phyloP scores from a whole-genome alignment of 2,797 vertebrate genomes.

The Sylvia borin region DNA sequence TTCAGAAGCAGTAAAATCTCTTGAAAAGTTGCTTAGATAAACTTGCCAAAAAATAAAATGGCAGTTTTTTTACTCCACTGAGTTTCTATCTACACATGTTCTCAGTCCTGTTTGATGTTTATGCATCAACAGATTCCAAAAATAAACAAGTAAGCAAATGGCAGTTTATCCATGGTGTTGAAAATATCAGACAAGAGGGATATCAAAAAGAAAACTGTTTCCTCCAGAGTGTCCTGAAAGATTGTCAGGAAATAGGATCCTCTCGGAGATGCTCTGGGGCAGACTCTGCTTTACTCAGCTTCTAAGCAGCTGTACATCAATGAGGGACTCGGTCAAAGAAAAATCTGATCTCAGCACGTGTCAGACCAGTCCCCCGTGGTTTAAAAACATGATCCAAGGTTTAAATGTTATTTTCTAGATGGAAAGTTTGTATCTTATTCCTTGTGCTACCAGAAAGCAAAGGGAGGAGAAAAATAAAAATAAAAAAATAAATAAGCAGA shows the following conservation, averaged over 20 bases:
- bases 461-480: background rate
- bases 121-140: background rate
- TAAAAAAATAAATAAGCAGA: background rate
- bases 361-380: background rate
- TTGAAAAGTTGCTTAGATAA: background rate
- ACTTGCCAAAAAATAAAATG: background rate
- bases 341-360: background rate
- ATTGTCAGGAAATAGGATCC: background rate
- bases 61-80: background rate
- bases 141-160: background rate
- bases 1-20: background rate
- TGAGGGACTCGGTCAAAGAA: background rate
- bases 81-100: background rate
- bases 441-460: background rate
- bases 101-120: background rate
- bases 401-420: background rate
- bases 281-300: background rate
- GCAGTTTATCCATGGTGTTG: background rate
- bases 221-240: background rate
- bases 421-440: background rate
- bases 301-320: background rate
- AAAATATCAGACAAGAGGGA: background rate
- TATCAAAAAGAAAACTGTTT: background rate
- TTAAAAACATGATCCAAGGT: background rate
- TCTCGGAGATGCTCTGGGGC: background rate